Evolutionary conservation across 2,888 invertebrate genomes (phyloP), one percentile per base, ranked within the genome.

Genomic region (Epicampocera succincta): DNA sequence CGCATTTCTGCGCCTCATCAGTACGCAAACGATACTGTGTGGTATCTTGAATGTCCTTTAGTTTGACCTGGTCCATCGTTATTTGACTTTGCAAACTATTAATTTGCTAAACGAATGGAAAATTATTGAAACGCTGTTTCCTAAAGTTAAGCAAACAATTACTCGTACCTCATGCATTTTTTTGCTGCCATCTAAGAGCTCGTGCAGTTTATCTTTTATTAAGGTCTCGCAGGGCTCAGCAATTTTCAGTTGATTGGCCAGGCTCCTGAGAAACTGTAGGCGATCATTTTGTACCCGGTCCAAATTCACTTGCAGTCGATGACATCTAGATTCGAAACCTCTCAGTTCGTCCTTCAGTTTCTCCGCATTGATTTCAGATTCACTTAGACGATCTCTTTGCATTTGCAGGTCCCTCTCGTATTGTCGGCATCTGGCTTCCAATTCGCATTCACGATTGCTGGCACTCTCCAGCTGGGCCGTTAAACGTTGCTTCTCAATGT

Each of bases 191-290:
- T 93, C 93, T 33, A 96, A 91, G 54, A 96, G 92, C 90, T 96
- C 96, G 17, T 95, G 92, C 71, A 96, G 93, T 83, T 95, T 93
- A 83, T 96, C 96, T 89, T 96, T 96, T 81, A 97, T 95, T 40
- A 95, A 92, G 63, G 93, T 93, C 89, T 96, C 96, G 75, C 95
- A 93, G 0, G 96, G 94, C 87, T 96, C 96, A 3, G 96, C 94
- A 8, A 95, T 92, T 88, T 95, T 95, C 0, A 91, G 78, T 91
- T 89, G 84, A 44, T 89, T 87, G 6, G 91, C 89, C 4, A 91
- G 73, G 3, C 85, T 87, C 12, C 91, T 86, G 25, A 91, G 83
- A 71, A 91, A 91, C 72, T 90, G 90, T 80, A 91, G 71, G 0
- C 91, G 90, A 86, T 91, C 91, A 21, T 87, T 88, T 82, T 91